A percentile compares a stretch with the other conserved stretches of the same genome.
Evolutionary conservation across 2,888 invertebrate genomes (phyloP).

Genomic region (Drosophila demipolita): DNA sequence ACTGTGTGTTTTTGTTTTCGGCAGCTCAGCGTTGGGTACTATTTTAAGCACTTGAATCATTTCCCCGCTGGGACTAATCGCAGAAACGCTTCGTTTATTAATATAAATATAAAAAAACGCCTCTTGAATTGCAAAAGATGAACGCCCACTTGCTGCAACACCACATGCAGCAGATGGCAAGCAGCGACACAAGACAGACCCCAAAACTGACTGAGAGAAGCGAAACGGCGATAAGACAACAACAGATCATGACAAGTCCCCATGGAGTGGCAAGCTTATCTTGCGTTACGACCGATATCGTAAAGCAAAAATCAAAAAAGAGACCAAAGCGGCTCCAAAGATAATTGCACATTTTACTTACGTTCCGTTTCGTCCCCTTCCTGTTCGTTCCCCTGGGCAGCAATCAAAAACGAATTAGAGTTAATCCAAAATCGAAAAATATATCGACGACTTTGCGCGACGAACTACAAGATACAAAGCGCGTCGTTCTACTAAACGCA

Average conservation of each 20-base stretch:
- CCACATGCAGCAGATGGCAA: constrained; percentile 34
- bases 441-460: constrained; percentile 44
- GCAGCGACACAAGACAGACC: constrained; percentile 26
- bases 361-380: constrained; percentile 23
- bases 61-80: constrained; percentile 34
- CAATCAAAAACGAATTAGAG: constrained; percentile 77
- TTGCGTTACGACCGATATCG: constrained; percentile 12
- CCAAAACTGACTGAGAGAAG: constrained; percentile 25
- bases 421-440: constrained; percentile 58
- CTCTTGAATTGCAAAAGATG: constrained; percentile 64
- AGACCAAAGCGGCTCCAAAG: constrained; percentile 56
- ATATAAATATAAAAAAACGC: constrained; percentile 40
- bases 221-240: constrained; percentile 32
- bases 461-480: constrained; percentile 72
- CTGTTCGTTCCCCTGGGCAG: constrained; percentile 37
- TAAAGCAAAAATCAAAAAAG: constrained; percentile 34
- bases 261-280: constrained; percentile 39
- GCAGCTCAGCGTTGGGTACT: constrained; percentile 15
- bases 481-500: constrained; percentile 66
- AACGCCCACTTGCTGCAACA: constrained; percentile 61
- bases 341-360: constrained; percentile 73
- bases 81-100: constrained; percentile 44
- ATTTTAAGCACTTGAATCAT: constrained; percentile 33
- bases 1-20: constrained; percentile 7
- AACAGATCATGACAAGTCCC: constrained; percentile 24